Base-by-base conservation (phyloP, 2,113 vertebrate genomes). In the Hypanus sabinus region DNA sequence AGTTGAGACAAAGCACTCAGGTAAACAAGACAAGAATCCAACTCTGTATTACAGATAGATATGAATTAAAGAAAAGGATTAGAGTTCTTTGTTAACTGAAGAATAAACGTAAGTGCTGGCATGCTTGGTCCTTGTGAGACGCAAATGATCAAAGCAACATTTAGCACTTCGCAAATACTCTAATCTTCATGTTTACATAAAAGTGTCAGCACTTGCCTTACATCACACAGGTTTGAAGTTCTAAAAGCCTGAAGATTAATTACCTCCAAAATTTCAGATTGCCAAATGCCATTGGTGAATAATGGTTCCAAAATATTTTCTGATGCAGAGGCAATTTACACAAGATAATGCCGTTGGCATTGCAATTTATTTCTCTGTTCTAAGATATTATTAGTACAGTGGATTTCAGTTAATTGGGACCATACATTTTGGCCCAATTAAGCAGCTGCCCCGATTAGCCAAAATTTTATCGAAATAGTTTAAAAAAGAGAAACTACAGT, bases 131-230 rank as follows among this genome's bases (percentile, higher is more conserved):
- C 96, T 95, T 95, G 94, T 95, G 94, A 95, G 95, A 96, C 96
- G 96, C 95, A 95, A 93, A 95, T 96, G 96, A 96, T 97, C 97
- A 97, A 97, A 97, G 96, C 94, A 94, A 94, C 95, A 96, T 95
- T 95, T 95, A 95, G 95, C 95, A 96, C 96, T 96, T 96, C 96
- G 96, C 96, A 97, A 97, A 97, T 96, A 97, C 94, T 96, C 96
- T 97, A 97, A 97, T 96, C 97, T 96, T 95, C 95, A 95, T 97
- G 96, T 97, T 97, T 97, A 97, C 96, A 96, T 96, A 96, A 95
- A 97, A 97, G 97, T 97, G 96, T 97, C 96, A 96, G 96, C 94
- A 94, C 95, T 94, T 91, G 94, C 96, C 97, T 96, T 96, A 96
- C 95, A 95, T 96, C 96, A 97, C 96, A 96, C 96, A 97, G 96